Evolutionary conservation across 2,113 vertebrate genomes (phyloP).

Genomic region (Mormyrus iriodes): DNA sequence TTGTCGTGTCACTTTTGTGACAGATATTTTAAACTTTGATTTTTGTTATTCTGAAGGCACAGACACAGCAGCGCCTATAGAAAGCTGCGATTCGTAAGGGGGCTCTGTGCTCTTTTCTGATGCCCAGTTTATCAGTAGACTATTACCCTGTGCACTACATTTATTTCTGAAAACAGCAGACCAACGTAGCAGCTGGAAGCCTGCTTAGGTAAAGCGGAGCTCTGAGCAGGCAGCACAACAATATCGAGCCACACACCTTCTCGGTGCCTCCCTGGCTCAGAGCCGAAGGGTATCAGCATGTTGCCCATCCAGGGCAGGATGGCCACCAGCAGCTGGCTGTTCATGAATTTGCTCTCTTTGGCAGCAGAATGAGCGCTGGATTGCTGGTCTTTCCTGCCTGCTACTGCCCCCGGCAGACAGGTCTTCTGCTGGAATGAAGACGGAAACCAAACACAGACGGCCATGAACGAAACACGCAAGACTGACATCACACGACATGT

Average conservation of each 20-base stretch:
- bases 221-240: background rate
- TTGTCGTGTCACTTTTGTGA: background rate
- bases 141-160: background rate
- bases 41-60: too few species aligned
- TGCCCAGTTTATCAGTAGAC: background rate
- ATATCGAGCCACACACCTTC: conserved; percentile 50
- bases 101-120: background rate
- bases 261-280: background rate
- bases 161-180: background rate
- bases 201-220: too few species aligned
- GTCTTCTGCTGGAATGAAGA: background rate
- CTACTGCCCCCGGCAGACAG: background rate
- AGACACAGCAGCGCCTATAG: background rate
- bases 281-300: conserved; percentile 41
- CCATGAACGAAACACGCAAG: background rate
- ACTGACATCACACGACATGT: background rate
- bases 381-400: background rate
- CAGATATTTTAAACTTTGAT: too few species aligned
- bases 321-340: conserved; percentile 60
- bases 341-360: conserved; percentile 16
- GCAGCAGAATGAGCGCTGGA: background rate
- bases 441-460: background rate
- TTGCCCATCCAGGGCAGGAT: conserved; percentile 78
- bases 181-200: background rate
- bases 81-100: background rate